Percentiles rank a stretch among this genome's conserved stretches.
Evolutionary conservation across 2,797 vertebrate genomes (phyloP).

Genomic region (Sebastes elongatus): DNA sequence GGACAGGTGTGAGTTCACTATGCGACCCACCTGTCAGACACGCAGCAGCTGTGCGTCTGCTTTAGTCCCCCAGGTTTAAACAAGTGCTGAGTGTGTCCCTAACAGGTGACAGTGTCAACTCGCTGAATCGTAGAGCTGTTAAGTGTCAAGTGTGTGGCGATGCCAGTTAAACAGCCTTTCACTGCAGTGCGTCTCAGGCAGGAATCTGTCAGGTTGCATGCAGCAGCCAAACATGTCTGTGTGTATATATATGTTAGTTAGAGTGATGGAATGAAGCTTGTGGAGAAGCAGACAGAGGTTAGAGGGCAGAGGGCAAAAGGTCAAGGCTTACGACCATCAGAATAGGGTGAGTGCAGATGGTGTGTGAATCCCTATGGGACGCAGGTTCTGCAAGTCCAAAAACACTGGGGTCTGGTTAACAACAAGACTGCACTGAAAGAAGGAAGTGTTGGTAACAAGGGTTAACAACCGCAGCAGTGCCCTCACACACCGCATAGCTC

Average conservation of each 20-base stretch:
- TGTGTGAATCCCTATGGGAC: conserved; percentile 16
- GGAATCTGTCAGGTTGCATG: conserved; percentile 36
- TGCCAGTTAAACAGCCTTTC: conserved; percentile 51
- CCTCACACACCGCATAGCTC: conserved; percentile 20
- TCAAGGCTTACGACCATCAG: conserved; percentile 32
- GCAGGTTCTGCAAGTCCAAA: conserved; percentile 38
- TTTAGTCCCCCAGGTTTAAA: conserved; percentile 49
- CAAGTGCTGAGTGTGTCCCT: conserved; percentile 33
- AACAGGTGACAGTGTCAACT: conserved; percentile 71
- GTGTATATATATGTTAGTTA: not conserved
- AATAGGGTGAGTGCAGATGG: conserved; percentile 42
- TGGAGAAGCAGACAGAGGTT: conserved; percentile 21
- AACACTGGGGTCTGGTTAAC: conserved; percentile 31
- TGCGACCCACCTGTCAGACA: conserved; percentile 57
- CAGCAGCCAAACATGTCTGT: conserved; percentile 22
- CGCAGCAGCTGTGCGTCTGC: conserved; percentile 62
- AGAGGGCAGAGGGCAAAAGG: conserved; percentile 47
- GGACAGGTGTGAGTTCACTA: conserved; percentile 47
- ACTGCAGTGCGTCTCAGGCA: conserved; percentile 15
- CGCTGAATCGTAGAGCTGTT: conserved; percentile 41
- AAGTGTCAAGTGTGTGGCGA: conserved; percentile 52
- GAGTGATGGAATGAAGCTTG: conserved; percentile 39
- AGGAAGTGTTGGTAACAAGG: conserved; percentile 41
- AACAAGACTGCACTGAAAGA: conserved; percentile 32
- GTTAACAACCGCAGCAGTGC: conserved; percentile 51